phyloP scores from a whole-genome alignment of 2,888 invertebrate species.

The Nudaria mundana region DNA sequence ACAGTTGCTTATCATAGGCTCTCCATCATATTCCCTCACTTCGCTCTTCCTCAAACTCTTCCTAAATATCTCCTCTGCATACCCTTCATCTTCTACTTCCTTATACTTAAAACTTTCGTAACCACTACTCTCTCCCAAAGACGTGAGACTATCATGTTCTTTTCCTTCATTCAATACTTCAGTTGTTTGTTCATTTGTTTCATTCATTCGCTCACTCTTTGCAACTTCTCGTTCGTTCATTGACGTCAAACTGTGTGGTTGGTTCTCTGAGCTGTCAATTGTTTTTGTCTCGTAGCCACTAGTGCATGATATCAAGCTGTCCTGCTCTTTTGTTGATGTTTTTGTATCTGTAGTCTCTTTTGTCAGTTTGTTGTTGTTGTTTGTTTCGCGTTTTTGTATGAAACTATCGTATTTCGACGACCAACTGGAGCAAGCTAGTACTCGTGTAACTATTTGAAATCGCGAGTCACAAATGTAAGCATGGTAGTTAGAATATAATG shows the following conservation, averaged over 20 bases:
- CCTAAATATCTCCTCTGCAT: conserved; percentile 66
- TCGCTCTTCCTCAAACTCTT: conserved; percentile 64
- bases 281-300: conserved; percentile 67
- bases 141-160: conserved; percentile 73
- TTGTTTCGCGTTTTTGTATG: conserved; percentile 66
- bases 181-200: conserved; percentile 39
- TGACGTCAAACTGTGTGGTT: conserved; percentile 31
- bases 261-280: conserved; percentile 50
- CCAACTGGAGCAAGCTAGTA: conserved; percentile 89
- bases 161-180: conserved; percentile 49
- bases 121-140: conserved; percentile 86
- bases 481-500: conserved; percentile 89
- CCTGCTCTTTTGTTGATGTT: conserved; percentile 54
- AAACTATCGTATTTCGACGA: conserved; percentile 87
- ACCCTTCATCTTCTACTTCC: conserved; percentile 77
- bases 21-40: conserved; percentile 51
- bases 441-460: conserved; percentile 87
- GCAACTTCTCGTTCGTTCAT: conserved; percentile 22
- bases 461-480: conserved; percentile 93
- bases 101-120: conserved; percentile 84
- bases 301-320: conserved; percentile 70
- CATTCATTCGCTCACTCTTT: conserved; percentile 42
- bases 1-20: conserved; percentile 58
- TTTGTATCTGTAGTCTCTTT: conserved; percentile 54
- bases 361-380: conserved; percentile 59